Evolutionary conservation across 2,113 vertebrate genomes (phyloP), one percentile per base, ranked within the genome.

Genomic region (Peromyscus californicus): DNA sequence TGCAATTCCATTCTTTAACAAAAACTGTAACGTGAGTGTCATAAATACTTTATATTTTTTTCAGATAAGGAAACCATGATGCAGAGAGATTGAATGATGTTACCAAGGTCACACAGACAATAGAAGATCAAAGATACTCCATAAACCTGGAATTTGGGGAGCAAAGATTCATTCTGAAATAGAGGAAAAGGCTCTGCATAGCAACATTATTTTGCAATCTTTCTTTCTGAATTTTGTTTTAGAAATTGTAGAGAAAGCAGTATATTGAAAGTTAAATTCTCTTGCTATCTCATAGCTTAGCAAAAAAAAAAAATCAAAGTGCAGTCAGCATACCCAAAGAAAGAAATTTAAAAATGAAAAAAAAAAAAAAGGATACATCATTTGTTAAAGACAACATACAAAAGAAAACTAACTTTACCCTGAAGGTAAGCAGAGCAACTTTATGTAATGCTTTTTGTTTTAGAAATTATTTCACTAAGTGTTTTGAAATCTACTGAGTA

Each of bases 381-480:
- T 61, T 86, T 45, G 7, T 39, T 33, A 88, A 94, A 91, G 94
- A 24, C 31, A 90, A 39, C 59, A 93, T 1, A 7, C n/a, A 61
- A 87, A 86, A 45, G 82, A 3, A 67, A 97, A 85, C 16, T 24
- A 29, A 94, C 9, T 93, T 51, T 92, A 97, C 61, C 45, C 31
- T 78, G 74, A 13, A 88, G 7, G 42, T 74, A 75, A 33, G 31
- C 13, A 94, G 93, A 94, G 15, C 0, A 15, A 69, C n/a, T 1
- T 22, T 69, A 5, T 94, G 82, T 97, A 96, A 95, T 80, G 1
- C 33, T 21, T 87, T 96, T 95, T 69, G 80, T 93, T 98, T 97
- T 96, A 95, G 12, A 96, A 42, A 96, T 96, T 97, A 45, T 69
- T 96, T 94, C 48, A 75, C 91, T 93, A 80, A 97, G 79, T 87